These are phyloP conservation scores for Premnoplex brunnescens DNA, from an alignment of 2,797 vertebrate genomes.

Conservation along the genomic window DNA sequence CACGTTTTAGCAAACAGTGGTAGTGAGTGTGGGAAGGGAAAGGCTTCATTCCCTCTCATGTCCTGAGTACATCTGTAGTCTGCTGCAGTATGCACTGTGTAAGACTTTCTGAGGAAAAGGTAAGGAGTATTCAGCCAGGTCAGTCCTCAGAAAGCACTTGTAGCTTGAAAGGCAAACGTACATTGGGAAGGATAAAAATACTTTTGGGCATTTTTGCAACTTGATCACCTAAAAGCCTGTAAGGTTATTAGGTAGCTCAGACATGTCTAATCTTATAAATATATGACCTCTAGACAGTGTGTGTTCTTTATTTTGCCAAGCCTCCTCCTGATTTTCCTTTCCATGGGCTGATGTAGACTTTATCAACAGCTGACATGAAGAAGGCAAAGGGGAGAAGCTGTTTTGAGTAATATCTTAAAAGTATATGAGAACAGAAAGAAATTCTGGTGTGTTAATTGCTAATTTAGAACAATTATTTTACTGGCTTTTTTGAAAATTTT, in stretches of 20 bases:
- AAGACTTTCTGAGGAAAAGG: neutral
- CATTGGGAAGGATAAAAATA: slow-evolving; percentile 43
- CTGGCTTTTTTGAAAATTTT: neutral
- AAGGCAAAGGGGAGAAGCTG: neutral
- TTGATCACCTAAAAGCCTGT: slow-evolving; percentile 24
- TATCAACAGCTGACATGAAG: neutral
- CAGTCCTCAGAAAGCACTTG: neutral
- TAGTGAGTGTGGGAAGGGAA: neutral
- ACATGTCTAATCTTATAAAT: slow-evolving; percentile 38
- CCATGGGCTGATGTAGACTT: neutral
- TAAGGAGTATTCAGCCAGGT: neutral
- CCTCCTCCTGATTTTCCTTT: neutral
- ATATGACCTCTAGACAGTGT: neutral
- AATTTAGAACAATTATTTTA: neutral
- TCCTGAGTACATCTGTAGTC: neutral
- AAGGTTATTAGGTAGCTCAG: slow-evolving; percentile 61
- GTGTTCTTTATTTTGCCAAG: neutral
- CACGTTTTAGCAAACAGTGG: neutral
- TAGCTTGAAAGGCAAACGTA: neutral
- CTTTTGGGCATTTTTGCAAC: slow-evolving; percentile 43
- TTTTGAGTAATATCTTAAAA: neutral
- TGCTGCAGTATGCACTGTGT: fast-evolving
- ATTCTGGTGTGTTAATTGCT: neutral
- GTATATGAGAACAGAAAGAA: neutral
- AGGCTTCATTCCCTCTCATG: neutral